phyloP scores from a whole-genome alignment of 1,140 invertebrate species.

The Cydia amplana region DNA sequence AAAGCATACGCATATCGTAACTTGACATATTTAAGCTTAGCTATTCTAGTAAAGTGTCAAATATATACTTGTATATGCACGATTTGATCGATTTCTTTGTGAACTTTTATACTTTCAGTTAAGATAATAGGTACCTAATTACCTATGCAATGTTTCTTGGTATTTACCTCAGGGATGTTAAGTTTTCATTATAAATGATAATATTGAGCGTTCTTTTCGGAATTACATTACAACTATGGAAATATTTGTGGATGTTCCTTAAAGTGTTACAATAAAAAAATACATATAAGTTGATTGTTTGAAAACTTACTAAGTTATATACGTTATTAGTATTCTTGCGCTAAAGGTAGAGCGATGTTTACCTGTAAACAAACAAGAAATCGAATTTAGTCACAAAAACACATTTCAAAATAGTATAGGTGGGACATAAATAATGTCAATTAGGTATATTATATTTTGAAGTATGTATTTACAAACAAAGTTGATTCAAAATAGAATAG shows the following conservation, averaged over 20 bases:
- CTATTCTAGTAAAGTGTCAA: background rate
- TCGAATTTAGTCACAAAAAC: background rate
- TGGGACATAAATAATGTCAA: too few species aligned
- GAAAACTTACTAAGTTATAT: background rate
- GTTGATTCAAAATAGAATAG: too few species aligned
- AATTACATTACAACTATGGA: too few species aligned
- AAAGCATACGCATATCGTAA: conserved; percentile 13
- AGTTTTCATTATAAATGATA: too few species aligned
- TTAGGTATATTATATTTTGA: too few species aligned
- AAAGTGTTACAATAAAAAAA: too few species aligned
- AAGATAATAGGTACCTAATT: too few species aligned
- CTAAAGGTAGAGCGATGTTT: background rate
- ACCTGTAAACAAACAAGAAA: conserved; percentile 28
- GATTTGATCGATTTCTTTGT: background rate
- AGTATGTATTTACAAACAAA: too few species aligned
- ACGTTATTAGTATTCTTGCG: background rate
- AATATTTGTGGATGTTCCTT: too few species aligned
- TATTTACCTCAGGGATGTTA: too few species aligned
- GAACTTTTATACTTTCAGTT: background rate
- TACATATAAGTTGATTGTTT: background rate
- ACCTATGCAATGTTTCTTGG: too few species aligned
- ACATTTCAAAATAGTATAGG: background rate
- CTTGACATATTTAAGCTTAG: background rate
- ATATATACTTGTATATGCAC: background rate
- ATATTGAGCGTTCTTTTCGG: too few species aligned